Conservation (phyloP, 2,113 vertebrate genomes). For the Protomyctophum bolini region DNA sequence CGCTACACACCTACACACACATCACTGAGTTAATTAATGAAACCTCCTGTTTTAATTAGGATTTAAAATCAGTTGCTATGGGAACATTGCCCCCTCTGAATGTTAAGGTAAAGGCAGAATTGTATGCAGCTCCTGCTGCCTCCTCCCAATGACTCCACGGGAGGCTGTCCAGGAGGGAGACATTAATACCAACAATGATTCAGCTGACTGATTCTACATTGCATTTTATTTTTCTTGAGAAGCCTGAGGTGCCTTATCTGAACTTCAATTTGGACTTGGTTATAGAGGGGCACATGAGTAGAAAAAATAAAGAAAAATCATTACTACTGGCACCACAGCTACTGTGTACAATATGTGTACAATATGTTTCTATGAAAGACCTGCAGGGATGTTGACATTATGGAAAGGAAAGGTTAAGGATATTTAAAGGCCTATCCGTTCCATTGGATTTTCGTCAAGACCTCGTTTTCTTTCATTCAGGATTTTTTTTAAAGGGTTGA, state of each 20-base stretch:
- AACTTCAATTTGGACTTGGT: conserved; percentile 57
- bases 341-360: not conserved
- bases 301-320: conserved; percentile 32
- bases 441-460: no score
- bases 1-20: conserved; percentile 11
- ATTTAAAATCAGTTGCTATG: conserved; percentile 76
- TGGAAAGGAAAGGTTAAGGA: conserved; percentile 8
- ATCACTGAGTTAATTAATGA: conserved; percentile 72
- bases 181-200: conserved; percentile 60
- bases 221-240: conserved; percentile 46
- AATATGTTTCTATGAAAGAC: conserved; percentile 32
- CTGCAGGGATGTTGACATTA: conserved; percentile 25
- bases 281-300: conserved; percentile 34
- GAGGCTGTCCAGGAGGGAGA: conserved; percentile 48
- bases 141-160: conserved; percentile 36
- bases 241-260: conserved; percentile 46
- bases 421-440: conserved; percentile 32
- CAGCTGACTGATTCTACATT: conserved; percentile 55
- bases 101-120: conserved; percentile 62
- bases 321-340: conserved; percentile 4
- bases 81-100: conserved; percentile 69
- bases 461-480: no score
- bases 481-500: no score
- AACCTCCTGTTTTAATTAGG: conserved; percentile 76
- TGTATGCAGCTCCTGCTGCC: conserved; percentile 24